phyloP scores from a whole-genome alignment of 2,888 invertebrate genomes.

The Hoplodrina blanda region DNA sequence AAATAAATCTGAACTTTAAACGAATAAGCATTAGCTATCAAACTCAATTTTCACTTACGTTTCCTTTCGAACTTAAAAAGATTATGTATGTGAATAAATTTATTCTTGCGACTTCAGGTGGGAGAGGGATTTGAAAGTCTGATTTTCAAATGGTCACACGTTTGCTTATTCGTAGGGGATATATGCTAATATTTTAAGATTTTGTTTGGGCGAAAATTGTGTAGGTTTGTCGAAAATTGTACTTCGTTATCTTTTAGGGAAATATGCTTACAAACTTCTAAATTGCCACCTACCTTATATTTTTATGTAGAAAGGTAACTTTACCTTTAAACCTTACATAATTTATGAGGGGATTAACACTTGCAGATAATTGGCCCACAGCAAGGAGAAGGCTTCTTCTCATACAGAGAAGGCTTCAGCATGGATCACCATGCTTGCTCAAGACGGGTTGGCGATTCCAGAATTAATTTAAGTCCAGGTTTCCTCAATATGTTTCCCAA shows the following conservation, averaged over 20 bases:
- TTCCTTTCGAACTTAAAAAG: conserved; percentile 60
- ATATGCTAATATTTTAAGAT: conserved; percentile 62
- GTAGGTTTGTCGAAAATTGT: conserved; percentile 36
- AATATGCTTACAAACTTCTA: neutral
- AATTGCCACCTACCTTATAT: no score
- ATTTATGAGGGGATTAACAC: no score
- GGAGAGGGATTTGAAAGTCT: conserved; percentile 68
- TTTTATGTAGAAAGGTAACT: no score
- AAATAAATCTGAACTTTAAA: no score
- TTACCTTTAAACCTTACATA: no score
- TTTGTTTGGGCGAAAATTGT: conserved; percentile 45
- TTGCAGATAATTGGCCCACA: no score
- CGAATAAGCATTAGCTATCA: neutral
- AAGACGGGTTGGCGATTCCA: no score
- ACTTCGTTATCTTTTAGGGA: conserved; percentile 26
- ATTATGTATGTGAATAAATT: conserved; percentile 72
- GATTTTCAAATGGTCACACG: conserved; percentile 69
- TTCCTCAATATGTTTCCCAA: no score
- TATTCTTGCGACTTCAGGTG: conserved; percentile 68
- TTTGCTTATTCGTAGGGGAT: conserved; percentile 57
- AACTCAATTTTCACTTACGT: conserved; percentile 50
- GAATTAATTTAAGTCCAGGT: no score
- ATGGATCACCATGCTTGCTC: no score
- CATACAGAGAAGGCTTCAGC: no score
- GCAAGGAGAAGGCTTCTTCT: no score